Base-by-base conservation (phyloP, 2,113 vertebrate species). In the Protobothrops mucrosquamatus region DNA sequence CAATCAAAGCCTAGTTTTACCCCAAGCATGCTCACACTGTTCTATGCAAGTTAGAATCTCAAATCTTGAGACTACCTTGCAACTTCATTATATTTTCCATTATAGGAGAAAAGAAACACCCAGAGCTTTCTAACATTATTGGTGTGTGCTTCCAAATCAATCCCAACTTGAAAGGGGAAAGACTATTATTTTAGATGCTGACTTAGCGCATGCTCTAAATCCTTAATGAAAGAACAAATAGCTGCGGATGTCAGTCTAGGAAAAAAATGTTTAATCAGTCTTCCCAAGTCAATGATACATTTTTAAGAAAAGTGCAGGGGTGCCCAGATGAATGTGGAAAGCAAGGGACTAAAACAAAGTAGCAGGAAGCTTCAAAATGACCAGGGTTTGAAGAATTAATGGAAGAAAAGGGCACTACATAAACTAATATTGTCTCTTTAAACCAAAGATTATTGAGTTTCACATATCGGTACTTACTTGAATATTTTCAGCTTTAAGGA, bases 401-500 rank as follows among this genome's bases (percentile, higher is more conserved):
- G 23, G 39, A 81, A 43, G 8, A n/a, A 39, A 55, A 39, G 88
- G 20, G 34, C 3, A 88, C 20, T 39, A 43, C 18, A 43, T 81
- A 43, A 81, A 81, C 39, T 1, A 22, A 3, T 81, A 9, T 22
- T 43, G 18, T 43, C 34, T 39, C 15, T 81, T 81, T 81, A 81
- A 81, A 39, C 43, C 34, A 81, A 81, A 39, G 74, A 43, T 20
- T 43, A 81, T 43, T 39, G 34, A 81, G 74, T 18, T 81, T 81
- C 74, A 43, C 18, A 43, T 7, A 51, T 51, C 8, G 48, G 48
- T 51, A 81, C 97, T 97, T 97, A 99, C 99, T 98, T 99, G 99
- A 94, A 99, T 99, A 96, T 99, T 97, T 61, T 99, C 98, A 52
- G 97, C 97, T 96, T 97, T 98, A 85, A 99, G 98, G n/a, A 99